Evolutionary conservation across 2,888 invertebrate species (phyloP).

Genomic region (Papilio protenor): DNA sequence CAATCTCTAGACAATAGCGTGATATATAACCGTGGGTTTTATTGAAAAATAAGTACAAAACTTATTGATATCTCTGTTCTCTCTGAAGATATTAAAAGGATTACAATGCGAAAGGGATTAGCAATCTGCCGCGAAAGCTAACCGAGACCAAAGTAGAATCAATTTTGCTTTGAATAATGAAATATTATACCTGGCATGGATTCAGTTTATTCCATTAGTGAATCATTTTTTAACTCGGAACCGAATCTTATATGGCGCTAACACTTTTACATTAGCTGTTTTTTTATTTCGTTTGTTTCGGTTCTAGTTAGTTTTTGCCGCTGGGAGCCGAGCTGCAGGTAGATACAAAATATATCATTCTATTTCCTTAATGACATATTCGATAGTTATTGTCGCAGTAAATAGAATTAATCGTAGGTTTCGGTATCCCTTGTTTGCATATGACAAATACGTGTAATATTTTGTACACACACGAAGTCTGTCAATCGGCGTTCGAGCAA

Average conservation of each 20-base stretch:
- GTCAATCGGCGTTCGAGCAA: conserved; percentile 5
- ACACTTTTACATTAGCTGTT: too few species aligned
- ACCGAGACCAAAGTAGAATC: not conserved
- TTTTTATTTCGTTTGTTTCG: not conserved
- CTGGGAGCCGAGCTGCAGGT: not conserved
- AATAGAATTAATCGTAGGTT: not conserved
- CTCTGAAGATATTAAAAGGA: not conserved
- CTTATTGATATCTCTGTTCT: not conserved
- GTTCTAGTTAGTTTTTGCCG: not conserved
- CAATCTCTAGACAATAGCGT: not conserved
- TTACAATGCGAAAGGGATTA: not conserved
- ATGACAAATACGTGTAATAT: not conserved
- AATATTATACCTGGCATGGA: not conserved
- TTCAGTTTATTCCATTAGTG: not conserved
- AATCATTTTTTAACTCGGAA: not conserved
- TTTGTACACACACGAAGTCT: not conserved
- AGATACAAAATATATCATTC: not conserved
- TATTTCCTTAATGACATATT: not conserved
- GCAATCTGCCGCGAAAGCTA: not conserved
- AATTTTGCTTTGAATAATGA: not conserved
- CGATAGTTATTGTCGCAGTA: not conserved
- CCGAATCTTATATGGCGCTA: not conserved
- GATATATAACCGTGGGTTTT: not conserved
- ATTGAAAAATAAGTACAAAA: not conserved
- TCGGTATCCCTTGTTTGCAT: not conserved